Conservation (phyloP, 1,140 invertebrate species). For the Pogonognathellus flavescens region DNA sequence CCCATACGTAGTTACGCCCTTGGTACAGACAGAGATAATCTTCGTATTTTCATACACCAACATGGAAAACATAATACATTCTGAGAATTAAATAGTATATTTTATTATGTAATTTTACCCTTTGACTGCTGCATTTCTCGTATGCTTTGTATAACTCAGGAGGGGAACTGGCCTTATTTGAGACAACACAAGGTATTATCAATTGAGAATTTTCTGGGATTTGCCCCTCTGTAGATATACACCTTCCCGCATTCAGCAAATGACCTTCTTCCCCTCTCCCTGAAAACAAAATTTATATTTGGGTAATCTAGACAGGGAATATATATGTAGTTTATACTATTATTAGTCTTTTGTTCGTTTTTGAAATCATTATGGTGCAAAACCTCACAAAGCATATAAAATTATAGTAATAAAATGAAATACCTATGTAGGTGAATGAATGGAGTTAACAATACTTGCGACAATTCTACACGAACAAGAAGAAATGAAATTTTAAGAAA, state of each 20-base stretch:
- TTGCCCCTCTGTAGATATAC: background rate
- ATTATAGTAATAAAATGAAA: too few relatives aligned
- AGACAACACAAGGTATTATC: constrained; percentile 2
- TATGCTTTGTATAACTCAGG: background rate
- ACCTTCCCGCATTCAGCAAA: background rate
- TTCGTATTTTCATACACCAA: too few relatives aligned
- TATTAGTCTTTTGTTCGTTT: too few relatives aligned
- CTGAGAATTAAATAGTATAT: background rate
- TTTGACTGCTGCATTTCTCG: background rate
- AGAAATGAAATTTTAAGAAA: background rate
- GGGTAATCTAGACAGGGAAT: background rate
- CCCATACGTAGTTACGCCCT: too few relatives aligned
- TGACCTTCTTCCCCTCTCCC: background rate
- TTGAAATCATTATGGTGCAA: too few relatives aligned
- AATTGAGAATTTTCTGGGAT: background rate
- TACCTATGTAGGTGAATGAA: too few relatives aligned
- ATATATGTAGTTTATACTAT: background rate
- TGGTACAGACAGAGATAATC: too few relatives aligned
- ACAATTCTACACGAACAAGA: too few relatives aligned
- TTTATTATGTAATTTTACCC: background rate
- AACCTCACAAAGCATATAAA: too few relatives aligned
- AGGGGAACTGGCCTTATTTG: background rate
- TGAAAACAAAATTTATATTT: background rate
- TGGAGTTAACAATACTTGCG: too few relatives aligned
- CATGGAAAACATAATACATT: background rate